Percentiles rank a stretch among this genome's conserved stretches.
Conservation (phyloP, 1,140 invertebrate genomes). For the Melipona quadrifasciata region DNA sequence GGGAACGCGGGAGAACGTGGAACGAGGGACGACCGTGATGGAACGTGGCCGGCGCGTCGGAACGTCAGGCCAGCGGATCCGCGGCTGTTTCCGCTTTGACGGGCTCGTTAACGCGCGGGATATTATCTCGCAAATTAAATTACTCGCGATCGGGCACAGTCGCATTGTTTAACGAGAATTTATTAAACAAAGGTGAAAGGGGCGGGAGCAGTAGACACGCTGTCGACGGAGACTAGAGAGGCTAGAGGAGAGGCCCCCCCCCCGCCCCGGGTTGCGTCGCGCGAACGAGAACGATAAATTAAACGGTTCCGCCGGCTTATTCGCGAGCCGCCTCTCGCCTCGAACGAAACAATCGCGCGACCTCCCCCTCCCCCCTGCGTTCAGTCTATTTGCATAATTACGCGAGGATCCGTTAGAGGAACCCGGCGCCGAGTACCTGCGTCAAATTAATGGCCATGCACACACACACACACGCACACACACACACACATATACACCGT, state of each 20-base stretch:
- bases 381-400: constrained; percentile 46
- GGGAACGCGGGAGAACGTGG: not conserved
- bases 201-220: too few relatives aligned
- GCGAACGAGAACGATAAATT: constrained; percentile 15
- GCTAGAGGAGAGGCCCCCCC: too few relatives aligned
- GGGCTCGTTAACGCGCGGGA: constrained; percentile 25
- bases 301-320: not conserved
- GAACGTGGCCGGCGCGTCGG: not conserved
- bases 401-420: constrained; percentile 6
- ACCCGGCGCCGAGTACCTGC: not conserved
- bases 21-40: not conserved
- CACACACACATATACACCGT: not conserved
- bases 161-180: constrained; percentile 22
- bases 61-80: not conserved
- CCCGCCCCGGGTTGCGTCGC: not conserved
- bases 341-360: constrained; percentile 20
- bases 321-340: not conserved
- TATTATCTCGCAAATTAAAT: constrained; percentile 41
- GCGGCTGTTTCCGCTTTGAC: constrained; percentile 26
- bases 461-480: not conserved
- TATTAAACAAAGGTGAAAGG: constrained; percentile 13
- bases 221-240: too few relatives aligned
- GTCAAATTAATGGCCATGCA: constrained; percentile 36
- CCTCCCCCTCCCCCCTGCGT: not conserved
- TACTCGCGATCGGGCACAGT: constrained; percentile 9